phyloP scores from a whole-genome alignment of 2,888 invertebrate species.

The Venustoraphidia nigricollis region DNA sequence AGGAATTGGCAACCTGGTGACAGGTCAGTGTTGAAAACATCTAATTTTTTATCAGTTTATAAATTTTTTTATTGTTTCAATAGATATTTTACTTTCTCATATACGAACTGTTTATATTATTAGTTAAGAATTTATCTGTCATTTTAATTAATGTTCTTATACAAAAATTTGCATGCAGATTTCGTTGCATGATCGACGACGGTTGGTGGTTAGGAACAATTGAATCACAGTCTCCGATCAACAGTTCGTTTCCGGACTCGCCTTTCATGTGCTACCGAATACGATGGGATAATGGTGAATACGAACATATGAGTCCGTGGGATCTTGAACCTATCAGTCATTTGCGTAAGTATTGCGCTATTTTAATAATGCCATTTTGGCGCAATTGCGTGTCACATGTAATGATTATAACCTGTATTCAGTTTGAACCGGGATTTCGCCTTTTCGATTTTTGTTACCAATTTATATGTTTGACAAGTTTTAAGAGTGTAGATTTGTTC shows the following conservation, averaged over 20 bases:
- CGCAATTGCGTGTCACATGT: too few relatives aligned
- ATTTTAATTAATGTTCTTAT: constrained; percentile 10
- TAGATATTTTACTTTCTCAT: constrained; percentile 16
- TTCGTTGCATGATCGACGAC: constrained; percentile 89
- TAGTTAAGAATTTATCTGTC: constrained; percentile 7
- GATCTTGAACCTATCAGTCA: constrained; percentile 83
- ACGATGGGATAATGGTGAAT: constrained; percentile 88
- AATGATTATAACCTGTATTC: too few relatives aligned
- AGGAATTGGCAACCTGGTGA: constrained; percentile 70
- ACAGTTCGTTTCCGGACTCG: constrained; percentile 52
- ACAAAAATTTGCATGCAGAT: constrained; percentile 32
- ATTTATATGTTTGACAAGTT: too few relatives aligned
- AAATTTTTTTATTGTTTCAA: constrained; percentile 1
- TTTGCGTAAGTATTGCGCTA: constrained; percentile 29
- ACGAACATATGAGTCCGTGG: constrained; percentile 86
- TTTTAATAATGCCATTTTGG: neutral
- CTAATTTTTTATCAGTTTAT: neutral
- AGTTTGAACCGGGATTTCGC: too few relatives aligned
- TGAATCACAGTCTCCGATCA: constrained; percentile 46
- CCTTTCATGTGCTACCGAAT: constrained; percentile 56
- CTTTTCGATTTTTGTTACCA: too few relatives aligned
- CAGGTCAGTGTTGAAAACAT: constrained; percentile 31
- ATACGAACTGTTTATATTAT: constrained; percentile 2
- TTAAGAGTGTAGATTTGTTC: too few relatives aligned
- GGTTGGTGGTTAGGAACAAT: constrained; percentile 93